Percentiles rank a stretch among this genome's conserved stretches.
These are phyloP conservation scores for Podarcis siculus DNA, from an alignment of 2,797 vertebrate species.

Conservation along the genomic window DNA sequence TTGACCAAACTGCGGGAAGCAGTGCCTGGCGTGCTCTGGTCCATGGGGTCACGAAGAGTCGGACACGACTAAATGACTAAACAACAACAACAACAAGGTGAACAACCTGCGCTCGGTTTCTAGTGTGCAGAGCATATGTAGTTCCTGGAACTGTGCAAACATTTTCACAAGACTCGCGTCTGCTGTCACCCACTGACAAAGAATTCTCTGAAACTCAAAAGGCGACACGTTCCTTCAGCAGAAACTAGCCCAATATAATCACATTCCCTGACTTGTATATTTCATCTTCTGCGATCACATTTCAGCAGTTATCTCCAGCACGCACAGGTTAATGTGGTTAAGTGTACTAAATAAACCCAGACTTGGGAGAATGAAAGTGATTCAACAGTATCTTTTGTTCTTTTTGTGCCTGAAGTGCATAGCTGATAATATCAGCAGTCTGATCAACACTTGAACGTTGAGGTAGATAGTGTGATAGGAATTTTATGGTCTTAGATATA, in stretches of 20 bases:
- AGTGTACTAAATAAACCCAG: neutral
- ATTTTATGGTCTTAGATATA: no score
- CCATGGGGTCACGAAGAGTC: no score
- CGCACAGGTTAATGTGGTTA: neutral
- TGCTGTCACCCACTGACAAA: neutral
- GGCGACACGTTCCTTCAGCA: neutral
- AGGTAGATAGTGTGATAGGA: no score
- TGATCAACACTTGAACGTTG: neutral
- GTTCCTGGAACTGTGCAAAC: no score
- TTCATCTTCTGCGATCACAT: neutral
- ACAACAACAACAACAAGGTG: no score
- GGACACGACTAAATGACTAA: no score
- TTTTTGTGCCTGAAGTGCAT: neutral
- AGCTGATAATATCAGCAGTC: neutral
- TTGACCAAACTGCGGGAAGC: no score
- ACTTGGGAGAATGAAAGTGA: neutral
- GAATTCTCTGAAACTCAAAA: neutral
- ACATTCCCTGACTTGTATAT: neutral
- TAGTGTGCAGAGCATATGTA: no score
- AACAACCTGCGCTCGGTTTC: no score
- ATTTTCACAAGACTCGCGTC: no score
- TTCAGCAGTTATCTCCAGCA: neutral
- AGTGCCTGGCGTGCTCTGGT: no score
- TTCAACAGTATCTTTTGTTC: neutral
- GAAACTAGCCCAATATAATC: neutral